Conservation (phyloP, 2,888 invertebrate genomes). For the Himalopsyche japonica region DNA sequence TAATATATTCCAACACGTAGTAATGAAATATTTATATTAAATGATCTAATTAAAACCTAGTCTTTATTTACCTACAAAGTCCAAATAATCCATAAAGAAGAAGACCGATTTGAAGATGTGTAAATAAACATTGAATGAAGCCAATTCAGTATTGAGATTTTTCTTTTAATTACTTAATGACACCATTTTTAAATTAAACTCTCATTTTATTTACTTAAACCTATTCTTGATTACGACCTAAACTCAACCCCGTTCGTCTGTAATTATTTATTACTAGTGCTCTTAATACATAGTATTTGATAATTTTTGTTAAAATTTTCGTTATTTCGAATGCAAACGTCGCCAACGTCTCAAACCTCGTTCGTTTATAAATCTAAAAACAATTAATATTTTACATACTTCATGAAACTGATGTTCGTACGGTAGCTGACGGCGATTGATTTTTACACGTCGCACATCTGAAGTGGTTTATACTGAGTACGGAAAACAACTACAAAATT, state of each 20-base stretch:
- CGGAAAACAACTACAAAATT: too few relatives aligned
- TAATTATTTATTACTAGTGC: constrained; percentile 11
- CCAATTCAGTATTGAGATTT: constrained; percentile 11
- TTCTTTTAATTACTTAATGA: constrained; percentile 6
- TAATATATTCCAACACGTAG: constrained; percentile 19
- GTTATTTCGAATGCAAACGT: constrained; percentile 18
- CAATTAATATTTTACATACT: constrained; percentile 33
- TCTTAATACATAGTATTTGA: constrained; percentile 19
- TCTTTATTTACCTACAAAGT: constrained; percentile 19
- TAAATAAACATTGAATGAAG: constrained; percentile 20
- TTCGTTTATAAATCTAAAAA: constrained; percentile 39
- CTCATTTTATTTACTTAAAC: constrained; percentile 19
- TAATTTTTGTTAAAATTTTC: constrained; percentile 31
- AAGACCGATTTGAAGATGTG: constrained; percentile 6
- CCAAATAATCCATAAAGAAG: constrained; percentile 1
- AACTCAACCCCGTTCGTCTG: constrained; percentile 3
- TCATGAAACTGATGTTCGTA: background rate
- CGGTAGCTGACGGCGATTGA: background rate
- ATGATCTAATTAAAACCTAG: constrained; percentile 31
- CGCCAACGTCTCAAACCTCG: constrained; percentile 3
- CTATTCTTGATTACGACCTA: constrained; percentile 4
- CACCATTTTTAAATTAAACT: background rate
- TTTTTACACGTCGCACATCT: background rate
- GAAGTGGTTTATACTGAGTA: too few relatives aligned
- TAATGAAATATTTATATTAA: constrained; percentile 20